Base-by-base conservation (phyloP, 1,140 invertebrate species). In the Camponotus pennsylvanicus region DNA sequence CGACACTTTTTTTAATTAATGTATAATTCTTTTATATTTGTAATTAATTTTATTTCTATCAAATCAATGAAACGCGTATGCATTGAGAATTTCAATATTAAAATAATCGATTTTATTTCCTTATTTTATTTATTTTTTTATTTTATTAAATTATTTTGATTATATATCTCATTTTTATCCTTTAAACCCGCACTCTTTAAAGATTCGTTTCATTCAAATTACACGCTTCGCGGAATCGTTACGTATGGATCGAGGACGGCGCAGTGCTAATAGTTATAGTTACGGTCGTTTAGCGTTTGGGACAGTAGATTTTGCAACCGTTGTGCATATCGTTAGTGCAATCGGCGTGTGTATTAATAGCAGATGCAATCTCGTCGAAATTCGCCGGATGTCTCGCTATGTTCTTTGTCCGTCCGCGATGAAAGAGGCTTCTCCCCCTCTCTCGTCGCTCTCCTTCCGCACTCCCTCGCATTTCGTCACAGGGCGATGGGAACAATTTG, bases 301-400 rank as follows among this genome's bases (percentile, higher is more conserved):
- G 77, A 82, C 85, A 83, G 64, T 21, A 32, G 42, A 11, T 88
- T 88, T 89, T 45, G 83, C 55, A 89, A 89, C 27, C 13, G 11
- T 32, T 66, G 79, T 66, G 79, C 85, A 83, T 77, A 57, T 89
- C 77, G 73, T 73, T 59, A 59, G 70, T 59, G 84, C 49, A 77
- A 89, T 86, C 85, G 34, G 40, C n/a, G 66, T 57, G 88, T 77
- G 89, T 90, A 92, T 92, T 92, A 92, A 92, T 92, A 89, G 90
- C 83, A 91, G 91, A 92, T 93, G 90, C 88, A 91, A 93, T 93
- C 91, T 91, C 91, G 92, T 93, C 91, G 93, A 92, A 94, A 94
- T 93, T 94, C 87, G 91, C 94, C 94, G 94, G 94, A 95, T 94
- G 92, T 94, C 93, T 94, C 91, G 92, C 87, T 90, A 93, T 80